A percentile compares a stretch with the other conserved stretches of the same genome.
phyloP scores from a whole-genome alignment of 2,888 invertebrate genomes.

The Pseudococcus jackbeardsleyi region DNA sequence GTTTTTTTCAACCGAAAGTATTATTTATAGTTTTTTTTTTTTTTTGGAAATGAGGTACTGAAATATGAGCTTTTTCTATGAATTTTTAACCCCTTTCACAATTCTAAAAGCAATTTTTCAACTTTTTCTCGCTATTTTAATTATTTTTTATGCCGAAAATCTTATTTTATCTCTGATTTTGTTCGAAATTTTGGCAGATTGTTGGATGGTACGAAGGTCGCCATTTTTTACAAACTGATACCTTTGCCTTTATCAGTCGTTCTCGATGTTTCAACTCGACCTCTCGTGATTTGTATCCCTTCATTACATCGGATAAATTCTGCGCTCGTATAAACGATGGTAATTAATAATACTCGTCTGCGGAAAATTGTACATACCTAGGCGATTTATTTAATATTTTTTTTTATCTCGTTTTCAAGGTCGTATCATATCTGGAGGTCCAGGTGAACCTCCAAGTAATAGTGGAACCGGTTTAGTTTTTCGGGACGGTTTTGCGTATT shows the following conservation, averaged over 20 bases:
- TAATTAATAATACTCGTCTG: not conserved
- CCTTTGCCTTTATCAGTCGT: not conserved
- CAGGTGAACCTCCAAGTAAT: not conserved
- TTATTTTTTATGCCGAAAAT: not conserved
- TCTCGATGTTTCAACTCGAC: not conserved
- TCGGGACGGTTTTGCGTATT: not conserved
- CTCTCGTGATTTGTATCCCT: not conserved
- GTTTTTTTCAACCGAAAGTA: no score
- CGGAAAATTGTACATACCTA: not conserved
- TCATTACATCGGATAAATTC: conserved; percentile 28
- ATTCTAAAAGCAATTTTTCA: no score
- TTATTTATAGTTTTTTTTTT: no score
- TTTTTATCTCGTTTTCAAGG: not conserved
- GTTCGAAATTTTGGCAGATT: not conserved
- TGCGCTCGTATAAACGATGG: conserved; percentile 9
- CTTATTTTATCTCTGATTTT: not conserved
- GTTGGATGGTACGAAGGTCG: not conserved
- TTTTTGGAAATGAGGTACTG: no score
- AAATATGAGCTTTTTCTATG: no score
- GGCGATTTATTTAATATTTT: not conserved
- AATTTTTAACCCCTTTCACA: no score
- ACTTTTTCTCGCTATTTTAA: not conserved
- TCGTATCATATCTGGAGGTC: not conserved
- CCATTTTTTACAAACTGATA: not conserved
- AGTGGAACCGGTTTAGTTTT: conserved; percentile 4